Base-by-base conservation (phyloP, 2,797 vertebrate genomes). In the Chelon auratus region DNA sequence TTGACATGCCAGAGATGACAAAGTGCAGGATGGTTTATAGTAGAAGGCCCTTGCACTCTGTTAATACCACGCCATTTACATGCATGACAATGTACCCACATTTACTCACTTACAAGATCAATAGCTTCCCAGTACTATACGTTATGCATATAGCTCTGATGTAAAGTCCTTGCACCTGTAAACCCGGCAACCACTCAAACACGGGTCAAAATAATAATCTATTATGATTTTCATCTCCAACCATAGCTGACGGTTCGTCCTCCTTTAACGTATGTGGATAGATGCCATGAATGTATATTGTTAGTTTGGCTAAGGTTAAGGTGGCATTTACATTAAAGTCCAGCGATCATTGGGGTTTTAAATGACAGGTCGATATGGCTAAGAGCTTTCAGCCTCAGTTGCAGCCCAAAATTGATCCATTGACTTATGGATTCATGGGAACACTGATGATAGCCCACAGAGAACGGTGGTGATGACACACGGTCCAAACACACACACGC, bases 321-420 rank as follows among this genome's bases (percentile, higher is more conserved):
- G 77, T 85, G 82, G 63, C 50, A 72, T 88, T 88, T 87, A 80
- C 88, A 88, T 90, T 78, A 80, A 87, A 88, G 80, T 87, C 86
- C 81, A 69, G 82, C 73, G 85, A 90, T 90, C 83, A 80, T 88
- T 77, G 64, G 77, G 85, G 89, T 91, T 88, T 91, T 62, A 89
- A 88, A 85, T 91, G 90, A 91, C 90, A 89, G 83, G 78, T 93
- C 91, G 81, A 92, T 93, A 90, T 10, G 68, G 82, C 87, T 88
- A 87, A 91, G 85, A 92, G 89, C 89, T 91, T 81, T 90, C 84
- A 86, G 85, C 81, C 83, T 86, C 68, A 59, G 80, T 84, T 60
- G 42, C 66, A 77, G 76, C 67, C 73, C 55, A 59, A 39, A 74
- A 89, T 89, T 83, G 91, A 91, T 91, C 83, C 74, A 90, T 89